Conservation (phyloP, 1,140 invertebrate species). For the Proctacanthus coquilletti region DNA sequence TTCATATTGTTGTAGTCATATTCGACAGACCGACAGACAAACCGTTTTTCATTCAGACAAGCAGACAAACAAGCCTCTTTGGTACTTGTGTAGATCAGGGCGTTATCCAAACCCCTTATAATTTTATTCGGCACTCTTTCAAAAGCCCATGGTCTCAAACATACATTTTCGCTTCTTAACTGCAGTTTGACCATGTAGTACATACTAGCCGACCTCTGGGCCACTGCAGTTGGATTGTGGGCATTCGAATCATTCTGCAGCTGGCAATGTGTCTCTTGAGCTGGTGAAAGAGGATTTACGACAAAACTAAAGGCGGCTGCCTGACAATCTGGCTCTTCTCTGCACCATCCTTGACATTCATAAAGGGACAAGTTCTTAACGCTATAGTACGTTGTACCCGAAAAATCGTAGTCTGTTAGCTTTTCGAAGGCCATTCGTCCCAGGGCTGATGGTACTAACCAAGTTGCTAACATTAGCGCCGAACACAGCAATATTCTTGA, state of each 20-base stretch:
- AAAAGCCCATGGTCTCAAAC: conserved; percentile 80
- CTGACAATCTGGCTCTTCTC: conserved; percentile 79
- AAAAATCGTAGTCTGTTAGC: conserved; percentile 78
- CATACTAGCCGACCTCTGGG: conserved; percentile 72
- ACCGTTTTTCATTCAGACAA: conserved; percentile 82
- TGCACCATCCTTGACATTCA: conserved; percentile 89
- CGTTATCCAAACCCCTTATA: conserved; percentile 76
- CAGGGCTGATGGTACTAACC: neutral
- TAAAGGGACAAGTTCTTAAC: conserved; percentile 82
- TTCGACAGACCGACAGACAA: conserved; percentile 79
- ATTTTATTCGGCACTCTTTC: conserved; percentile 85
- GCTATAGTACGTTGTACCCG: conserved; percentile 81
- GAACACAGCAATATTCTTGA: too few relatives aligned
- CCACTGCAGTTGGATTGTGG: conserved; percentile 65
- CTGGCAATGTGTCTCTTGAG: conserved; percentile 83
- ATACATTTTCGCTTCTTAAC: conserved; percentile 80
- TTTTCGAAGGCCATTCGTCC: conserved; percentile 83
- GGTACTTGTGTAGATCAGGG: conserved; percentile 80
- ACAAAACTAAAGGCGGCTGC: conserved; percentile 85
- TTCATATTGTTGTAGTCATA: conserved; percentile 87
- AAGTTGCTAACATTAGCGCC: neutral
- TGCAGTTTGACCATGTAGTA: conserved; percentile 93
- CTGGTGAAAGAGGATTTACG: conserved; percentile 75
- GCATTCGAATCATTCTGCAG: conserved; percentile 84
- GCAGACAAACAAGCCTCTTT: conserved; percentile 85